These are phyloP conservation scores for Denticeps clupeoides DNA, from an alignment of 2,797 vertebrate genomes.

Conservation along the genomic window DNA sequence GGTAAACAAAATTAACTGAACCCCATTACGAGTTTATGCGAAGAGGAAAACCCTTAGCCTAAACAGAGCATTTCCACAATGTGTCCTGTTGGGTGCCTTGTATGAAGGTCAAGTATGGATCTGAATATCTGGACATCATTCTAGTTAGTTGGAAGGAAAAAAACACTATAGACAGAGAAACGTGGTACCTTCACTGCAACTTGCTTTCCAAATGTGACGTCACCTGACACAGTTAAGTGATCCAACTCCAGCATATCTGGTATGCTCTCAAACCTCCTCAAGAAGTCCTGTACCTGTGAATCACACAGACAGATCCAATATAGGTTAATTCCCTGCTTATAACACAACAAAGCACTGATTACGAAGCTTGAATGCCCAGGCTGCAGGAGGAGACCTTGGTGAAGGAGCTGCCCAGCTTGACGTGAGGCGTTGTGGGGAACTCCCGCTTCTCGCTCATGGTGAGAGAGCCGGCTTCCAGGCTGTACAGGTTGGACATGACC, in stretches of 20 bases:
- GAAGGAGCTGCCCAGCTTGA: slow-evolving; percentile 81
- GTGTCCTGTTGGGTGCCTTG: no score
- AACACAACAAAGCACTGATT: not conserved
- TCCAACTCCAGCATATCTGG: slow-evolving; percentile 83
- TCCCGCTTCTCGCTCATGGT: slow-evolving; percentile 80
- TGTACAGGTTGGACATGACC: slow-evolving; percentile 82
- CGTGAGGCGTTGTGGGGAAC: slow-evolving; percentile 74
- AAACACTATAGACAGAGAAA: no score
- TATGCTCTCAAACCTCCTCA: slow-evolving; percentile 77
- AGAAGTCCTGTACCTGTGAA: slow-evolving; percentile 72
- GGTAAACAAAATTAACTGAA: not conserved
- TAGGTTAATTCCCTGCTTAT: not conserved
- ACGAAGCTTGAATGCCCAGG: no score
- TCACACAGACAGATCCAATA: not conserved
- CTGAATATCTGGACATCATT: no score
- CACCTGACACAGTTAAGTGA: slow-evolving; percentile 80
- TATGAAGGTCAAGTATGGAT: no score
- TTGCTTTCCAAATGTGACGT: slow-evolving; percentile 84
- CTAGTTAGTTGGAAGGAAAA: no score
- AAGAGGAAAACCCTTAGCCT: no score
- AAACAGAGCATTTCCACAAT: no score
- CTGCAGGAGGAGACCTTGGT: slow-evolving; percentile 59
- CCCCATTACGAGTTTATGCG: not conserved
- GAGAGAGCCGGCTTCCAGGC: slow-evolving; percentile 72
- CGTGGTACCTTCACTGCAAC: slow-evolving; percentile 67